Evolutionary conservation across 2,113 vertebrate species (phyloP).

Genomic region (Cranoglanis bouderius): DNA sequence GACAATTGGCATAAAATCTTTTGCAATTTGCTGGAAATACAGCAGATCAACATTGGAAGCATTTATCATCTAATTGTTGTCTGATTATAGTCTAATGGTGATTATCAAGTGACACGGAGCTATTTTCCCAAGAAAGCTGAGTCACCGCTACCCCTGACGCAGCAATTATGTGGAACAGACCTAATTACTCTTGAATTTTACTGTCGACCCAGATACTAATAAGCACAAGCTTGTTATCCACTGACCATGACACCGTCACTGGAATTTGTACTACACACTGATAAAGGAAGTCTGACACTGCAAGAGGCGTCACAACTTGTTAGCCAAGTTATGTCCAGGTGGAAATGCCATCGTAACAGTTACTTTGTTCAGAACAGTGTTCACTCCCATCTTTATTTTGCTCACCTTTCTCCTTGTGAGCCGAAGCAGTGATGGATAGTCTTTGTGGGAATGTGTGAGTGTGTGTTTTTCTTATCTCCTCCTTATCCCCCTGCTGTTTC

Average conservation of each 20-base stretch:
- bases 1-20: background rate
- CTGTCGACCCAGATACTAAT: background rate
- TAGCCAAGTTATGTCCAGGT: background rate
- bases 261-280: background rate
- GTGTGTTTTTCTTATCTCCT: slow-evolving; percentile 48
- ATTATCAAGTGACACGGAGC: background rate
- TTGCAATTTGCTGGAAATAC: background rate
- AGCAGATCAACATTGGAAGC: background rate
- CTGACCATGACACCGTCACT: background rate
- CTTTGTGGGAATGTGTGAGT: slow-evolving; percentile 26
- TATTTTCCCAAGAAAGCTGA: background rate
- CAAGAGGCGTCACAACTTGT: background rate
- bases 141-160: background rate
- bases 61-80: background rate
- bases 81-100: background rate
- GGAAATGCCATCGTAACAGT: background rate
- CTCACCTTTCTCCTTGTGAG: slow-evolving; percentile 18
- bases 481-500: slow-evolving; percentile 49
- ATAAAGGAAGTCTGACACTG: background rate
- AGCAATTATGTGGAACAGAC: background rate
- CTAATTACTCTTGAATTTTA: background rate
- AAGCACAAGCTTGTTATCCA: background rate
- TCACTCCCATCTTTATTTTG: background rate
- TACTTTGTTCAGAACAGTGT: background rate
- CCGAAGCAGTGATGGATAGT: slow-evolving; percentile 25